phyloP scores from a whole-genome alignment of 2,113 vertebrate species.

The Capricornis sumatraensis region DNA sequence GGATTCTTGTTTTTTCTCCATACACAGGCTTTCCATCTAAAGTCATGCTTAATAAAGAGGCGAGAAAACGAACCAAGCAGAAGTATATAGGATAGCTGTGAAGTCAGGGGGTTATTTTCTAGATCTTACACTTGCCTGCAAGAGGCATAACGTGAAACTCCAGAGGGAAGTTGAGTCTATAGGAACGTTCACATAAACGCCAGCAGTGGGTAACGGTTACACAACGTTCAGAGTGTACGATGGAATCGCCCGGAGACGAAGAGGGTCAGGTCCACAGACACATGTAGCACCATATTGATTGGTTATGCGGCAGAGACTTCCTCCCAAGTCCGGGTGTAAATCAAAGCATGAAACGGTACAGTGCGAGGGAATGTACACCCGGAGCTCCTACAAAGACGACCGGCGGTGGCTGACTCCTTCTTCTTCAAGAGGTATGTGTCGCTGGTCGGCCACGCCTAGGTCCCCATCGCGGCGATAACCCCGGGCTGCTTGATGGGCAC shows the following conservation, averaged over 20 bases:
- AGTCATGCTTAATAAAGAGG: slow-evolving; percentile 56
- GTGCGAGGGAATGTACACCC: slow-evolving; percentile 86
- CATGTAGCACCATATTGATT: slow-evolving; percentile 91
- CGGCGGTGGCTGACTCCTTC: slow-evolving; percentile 78
- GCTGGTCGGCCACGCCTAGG: slow-evolving; percentile 77
- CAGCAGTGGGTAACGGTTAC: slow-evolving; percentile 64
- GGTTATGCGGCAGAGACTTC: slow-evolving; percentile 81
- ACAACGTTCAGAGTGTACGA: slow-evolving; percentile 68
- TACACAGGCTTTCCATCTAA: slow-evolving; percentile 65
- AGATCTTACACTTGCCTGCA: slow-evolving; percentile 32
- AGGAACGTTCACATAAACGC: slow-evolving; percentile 24
- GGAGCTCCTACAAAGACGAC: slow-evolving; percentile 77
- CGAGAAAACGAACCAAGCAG: slow-evolving; percentile 64
- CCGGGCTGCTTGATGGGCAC: slow-evolving; percentile 75
- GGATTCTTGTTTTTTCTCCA: slow-evolving; percentile 18
- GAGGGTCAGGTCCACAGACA: slow-evolving; percentile 79
- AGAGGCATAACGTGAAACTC: slow-evolving; percentile 29
- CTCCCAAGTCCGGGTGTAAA: slow-evolving; percentile 79
- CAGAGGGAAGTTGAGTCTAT: not conserved
- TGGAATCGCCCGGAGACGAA: slow-evolving; percentile 76
- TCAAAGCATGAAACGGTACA: slow-evolving; percentile 85
- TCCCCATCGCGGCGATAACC: slow-evolving; percentile 79
- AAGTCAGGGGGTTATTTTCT: not conserved
- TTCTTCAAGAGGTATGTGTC: slow-evolving; percentile 82
- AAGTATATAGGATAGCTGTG: slow-evolving; percentile 60